Conservation (phyloP, 1,140 invertebrate genomes). For the Drosophila repletoides region DNA sequence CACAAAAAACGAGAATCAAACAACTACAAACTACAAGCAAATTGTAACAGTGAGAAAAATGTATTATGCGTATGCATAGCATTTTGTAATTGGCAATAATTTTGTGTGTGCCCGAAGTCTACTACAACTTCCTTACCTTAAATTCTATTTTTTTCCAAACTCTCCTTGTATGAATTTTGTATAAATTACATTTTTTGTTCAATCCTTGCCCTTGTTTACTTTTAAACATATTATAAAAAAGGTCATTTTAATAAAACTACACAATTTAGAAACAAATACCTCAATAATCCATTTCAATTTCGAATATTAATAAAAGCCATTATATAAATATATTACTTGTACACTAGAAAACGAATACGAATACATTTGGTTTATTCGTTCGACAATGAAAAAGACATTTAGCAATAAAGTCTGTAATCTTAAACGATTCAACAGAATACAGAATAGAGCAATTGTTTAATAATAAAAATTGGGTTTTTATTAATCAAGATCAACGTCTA, state of each 20-base stretch:
- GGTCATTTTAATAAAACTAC: conserved; percentile 68
- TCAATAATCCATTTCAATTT: conserved; percentile 42
- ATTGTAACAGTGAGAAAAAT: conserved; percentile 31
- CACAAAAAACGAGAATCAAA: conserved; percentile 19
- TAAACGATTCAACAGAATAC: conserved; percentile 38
- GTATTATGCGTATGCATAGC: conserved; percentile 68
- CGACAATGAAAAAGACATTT: conserved; percentile 52
- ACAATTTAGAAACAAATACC: conserved; percentile 59
- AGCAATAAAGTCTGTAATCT: conserved; percentile 54
- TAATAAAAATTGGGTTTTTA: conserved; percentile 39
- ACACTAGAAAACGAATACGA: conserved; percentile 16
- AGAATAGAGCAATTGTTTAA: conserved; percentile 63
- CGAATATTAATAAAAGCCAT: conserved; percentile 17
- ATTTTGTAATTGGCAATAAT: conserved; percentile 63
- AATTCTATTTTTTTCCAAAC: conserved; percentile 40
- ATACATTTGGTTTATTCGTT: conserved; percentile 2
- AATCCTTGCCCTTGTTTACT: conserved; percentile 48
- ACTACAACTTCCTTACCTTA: conserved; percentile 21
- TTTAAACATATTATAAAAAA: conserved; percentile 37
- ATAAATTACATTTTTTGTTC: conserved; percentile 55
- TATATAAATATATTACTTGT: conserved; percentile 21
- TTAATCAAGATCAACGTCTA: conserved; percentile 25
- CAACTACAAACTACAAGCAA: conserved; percentile 29
- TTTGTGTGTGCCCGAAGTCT: conserved; percentile 28
- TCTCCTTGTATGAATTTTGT: conserved; percentile 47